Evolutionary conservation across 2,797 vertebrate species (phyloP).

Genomic region (Benthosema pterotum): DNA sequence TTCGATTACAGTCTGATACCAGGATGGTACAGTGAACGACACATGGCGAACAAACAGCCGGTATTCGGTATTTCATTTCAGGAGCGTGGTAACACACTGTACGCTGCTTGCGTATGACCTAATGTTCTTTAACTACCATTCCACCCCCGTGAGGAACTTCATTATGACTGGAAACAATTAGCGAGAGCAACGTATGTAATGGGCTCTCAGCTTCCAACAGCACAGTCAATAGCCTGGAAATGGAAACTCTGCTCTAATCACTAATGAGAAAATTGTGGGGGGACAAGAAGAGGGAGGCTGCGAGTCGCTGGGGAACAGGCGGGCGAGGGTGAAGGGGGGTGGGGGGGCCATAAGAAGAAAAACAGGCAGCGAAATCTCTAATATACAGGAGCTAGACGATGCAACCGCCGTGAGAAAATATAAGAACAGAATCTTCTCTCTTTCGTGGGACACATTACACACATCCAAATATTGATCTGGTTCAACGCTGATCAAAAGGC

Average conservation of each 20-base stretch:
- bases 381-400: conserved; percentile 42
- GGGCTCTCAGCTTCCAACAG: conserved; percentile 76
- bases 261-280: conserved; percentile 79
- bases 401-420: conserved; percentile 34
- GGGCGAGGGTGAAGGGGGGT: no score
- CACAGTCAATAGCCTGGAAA: conserved; percentile 81
- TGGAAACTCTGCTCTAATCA: conserved; percentile 81
- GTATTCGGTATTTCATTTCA: conserved; percentile 61
- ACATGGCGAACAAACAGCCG: conserved; percentile 40
- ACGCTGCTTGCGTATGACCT: conserved; percentile 57
- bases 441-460: conserved; percentile 33
- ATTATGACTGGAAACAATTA: conserved; percentile 83
- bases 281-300: conserved; percentile 54
- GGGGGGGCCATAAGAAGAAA: conserved; percentile 52
- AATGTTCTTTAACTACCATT: conserved; percentile 71
- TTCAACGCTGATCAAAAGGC: conserved; percentile 54
- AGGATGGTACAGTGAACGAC: conserved; percentile 35
- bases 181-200: conserved; percentile 74
- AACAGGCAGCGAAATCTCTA: conserved; percentile 38
- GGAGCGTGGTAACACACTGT: conserved; percentile 36
- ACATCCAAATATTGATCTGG: conserved; percentile 50
- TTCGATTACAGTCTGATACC: conserved; percentile 43
- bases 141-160: conserved; percentile 75
- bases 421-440: conserved; percentile 40
- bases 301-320: conserved; percentile 48